These are phyloP conservation scores for Campylomormyrus numenius DNA, from an alignment of 2,113 vertebrate species.

Conservation along the genomic window DNA sequence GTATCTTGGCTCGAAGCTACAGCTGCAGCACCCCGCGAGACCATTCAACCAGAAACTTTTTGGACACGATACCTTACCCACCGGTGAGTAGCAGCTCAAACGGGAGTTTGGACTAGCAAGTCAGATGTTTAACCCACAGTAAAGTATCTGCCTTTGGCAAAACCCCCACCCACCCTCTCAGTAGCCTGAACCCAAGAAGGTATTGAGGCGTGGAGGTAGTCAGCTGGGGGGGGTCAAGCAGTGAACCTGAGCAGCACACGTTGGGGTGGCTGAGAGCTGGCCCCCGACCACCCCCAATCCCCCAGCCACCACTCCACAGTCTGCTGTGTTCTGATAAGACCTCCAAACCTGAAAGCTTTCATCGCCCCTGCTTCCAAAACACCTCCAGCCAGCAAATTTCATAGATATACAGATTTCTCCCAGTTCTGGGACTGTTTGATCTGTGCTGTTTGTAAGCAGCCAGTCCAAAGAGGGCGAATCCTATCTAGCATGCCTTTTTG, in stretches of 20 bases:
- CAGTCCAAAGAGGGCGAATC: not conserved
- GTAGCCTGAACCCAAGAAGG: not conserved
- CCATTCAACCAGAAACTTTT: not conserved
- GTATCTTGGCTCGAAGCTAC: not conserved
- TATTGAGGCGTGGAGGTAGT: not conserved
- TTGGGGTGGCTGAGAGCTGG: not conserved
- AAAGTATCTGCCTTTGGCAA: not conserved
- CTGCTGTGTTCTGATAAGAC: not conserved
- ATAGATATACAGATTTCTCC: not conserved
- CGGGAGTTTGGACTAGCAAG: not conserved
- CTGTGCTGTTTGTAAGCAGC: not conserved
- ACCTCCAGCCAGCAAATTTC: not conserved
- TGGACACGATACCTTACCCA: not conserved
- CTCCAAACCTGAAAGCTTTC: not conserved
- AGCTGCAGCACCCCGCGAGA: not conserved
- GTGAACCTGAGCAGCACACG: not conserved
- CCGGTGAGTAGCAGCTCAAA: not conserved
- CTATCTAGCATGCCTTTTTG: not conserved
- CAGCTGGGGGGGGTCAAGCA: not conserved
- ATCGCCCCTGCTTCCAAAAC: not conserved
- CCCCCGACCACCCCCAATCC: not conserved
- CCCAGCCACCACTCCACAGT: not conserved
- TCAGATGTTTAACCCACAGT: not conserved
- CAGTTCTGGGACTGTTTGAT: not conserved
- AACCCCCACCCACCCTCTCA: not conserved